Percentiles rank a stretch among this genome's conserved stretches.
These are phyloP conservation scores for Torymus aiolomorphi DNA, from an alignment of 2,888 invertebrate genomes.

Conservation along the genomic window DNA sequence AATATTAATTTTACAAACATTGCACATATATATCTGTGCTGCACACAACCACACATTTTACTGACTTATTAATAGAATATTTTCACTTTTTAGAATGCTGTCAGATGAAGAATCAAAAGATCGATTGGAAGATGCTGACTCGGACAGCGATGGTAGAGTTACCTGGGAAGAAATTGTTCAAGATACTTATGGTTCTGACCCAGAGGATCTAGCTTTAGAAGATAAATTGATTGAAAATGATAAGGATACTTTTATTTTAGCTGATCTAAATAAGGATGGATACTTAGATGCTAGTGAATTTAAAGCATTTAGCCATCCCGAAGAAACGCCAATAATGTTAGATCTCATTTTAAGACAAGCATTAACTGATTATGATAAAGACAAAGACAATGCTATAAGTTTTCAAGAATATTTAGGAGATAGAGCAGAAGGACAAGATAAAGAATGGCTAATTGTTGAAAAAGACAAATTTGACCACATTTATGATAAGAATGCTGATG, in stretches of 20 bases:
- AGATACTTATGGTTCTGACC: slow-evolving; percentile 89
- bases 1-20: too few relatives aligned
- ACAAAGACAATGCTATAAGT: slow-evolving; percentile 89
- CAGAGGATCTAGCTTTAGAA: slow-evolving; percentile 76
- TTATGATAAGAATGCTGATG: slow-evolving; percentile 90
- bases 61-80: slow-evolving; percentile 22
- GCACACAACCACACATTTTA: too few relatives aligned
- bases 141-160: slow-evolving; percentile 86
- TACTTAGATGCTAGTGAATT: slow-evolving; percentile 87
- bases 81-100: slow-evolving; percentile 72
- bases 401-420: slow-evolving; percentile 90
- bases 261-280: slow-evolving; percentile 90
- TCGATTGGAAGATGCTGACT: slow-evolving; percentile 90
- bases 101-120: slow-evolving; percentile 92
- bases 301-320: slow-evolving; percentile 93
- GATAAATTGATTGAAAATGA: slow-evolving; percentile 86
- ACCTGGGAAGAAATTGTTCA: slow-evolving; percentile 92
- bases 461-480: slow-evolving; percentile 91
- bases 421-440: slow-evolving; percentile 81
- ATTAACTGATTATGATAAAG: slow-evolving; percentile 88
- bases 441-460: slow-evolving; percentile 84
- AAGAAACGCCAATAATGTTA: slow-evolving; percentile 93
- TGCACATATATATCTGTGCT: too few relatives aligned
- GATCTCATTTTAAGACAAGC: slow-evolving; percentile 87
- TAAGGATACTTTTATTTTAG: slow-evolving; percentile 88